A percentile compares a stretch with the other conserved stretches of the same genome.
Evolutionary conservation across 2,797 vertebrate species (phyloP).

Genomic region (Malurus splendens): DNA sequence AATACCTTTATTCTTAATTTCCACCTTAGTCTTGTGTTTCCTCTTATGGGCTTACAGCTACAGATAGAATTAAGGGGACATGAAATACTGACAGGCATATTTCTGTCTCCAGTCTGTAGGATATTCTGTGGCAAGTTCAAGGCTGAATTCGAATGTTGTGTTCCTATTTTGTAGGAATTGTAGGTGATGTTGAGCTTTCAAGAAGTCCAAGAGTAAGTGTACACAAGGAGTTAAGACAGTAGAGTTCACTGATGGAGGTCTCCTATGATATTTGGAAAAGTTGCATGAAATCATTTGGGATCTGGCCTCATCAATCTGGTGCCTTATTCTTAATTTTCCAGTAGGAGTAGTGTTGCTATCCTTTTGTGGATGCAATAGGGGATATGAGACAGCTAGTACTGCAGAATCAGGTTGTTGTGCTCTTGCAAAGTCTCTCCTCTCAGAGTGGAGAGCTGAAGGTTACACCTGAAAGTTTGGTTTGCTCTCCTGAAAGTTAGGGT

Average conservation of each 20-base stretch:
- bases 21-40: background rate
- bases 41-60: fast-evolving
- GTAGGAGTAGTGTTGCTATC: background rate
- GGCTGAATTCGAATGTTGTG: background rate
- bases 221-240: background rate
- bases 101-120: background rate
- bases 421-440: background rate
- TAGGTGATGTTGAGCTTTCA: background rate
- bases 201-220: background rate
- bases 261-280: background rate
- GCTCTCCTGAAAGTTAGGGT: background rate
- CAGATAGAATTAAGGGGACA: background rate
- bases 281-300: background rate
- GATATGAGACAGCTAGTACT: background rate
- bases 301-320: background rate
- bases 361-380: background rate
- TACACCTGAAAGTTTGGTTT: background rate
- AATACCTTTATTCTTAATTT: background rate
- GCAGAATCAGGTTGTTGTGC: background rate
- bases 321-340: background rate
- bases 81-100: background rate
- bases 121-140: background rate
- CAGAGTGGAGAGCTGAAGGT: background rate
- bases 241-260: background rate
- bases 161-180: background rate